Evolutionary conservation across 2,888 invertebrate species (phyloP).

Genomic region (Hemicrepidius hirtus): DNA sequence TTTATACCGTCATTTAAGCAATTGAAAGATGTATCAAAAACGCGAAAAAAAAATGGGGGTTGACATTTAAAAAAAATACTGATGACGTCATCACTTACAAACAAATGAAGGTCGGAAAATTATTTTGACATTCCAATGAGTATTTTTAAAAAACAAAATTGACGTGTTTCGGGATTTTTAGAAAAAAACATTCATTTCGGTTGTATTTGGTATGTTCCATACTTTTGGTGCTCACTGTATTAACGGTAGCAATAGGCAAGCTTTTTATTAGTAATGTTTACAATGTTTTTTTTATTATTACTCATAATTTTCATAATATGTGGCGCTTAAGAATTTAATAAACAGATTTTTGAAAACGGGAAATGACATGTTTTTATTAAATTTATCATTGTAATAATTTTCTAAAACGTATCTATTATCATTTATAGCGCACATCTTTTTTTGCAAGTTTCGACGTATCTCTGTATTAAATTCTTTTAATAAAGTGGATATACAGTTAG

Average conservation of each 20-base stretch:
- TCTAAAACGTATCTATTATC: not conserved
- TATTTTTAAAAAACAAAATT: no score
- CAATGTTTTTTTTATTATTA: not conserved
- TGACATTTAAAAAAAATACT: no score
- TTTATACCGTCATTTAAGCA: no score
- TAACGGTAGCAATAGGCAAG: not conserved
- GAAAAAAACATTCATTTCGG: no score
- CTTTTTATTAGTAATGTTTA: not conserved
- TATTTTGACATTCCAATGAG: no score
- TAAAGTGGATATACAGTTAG: conserved; percentile 1
- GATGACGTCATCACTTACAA: no score
- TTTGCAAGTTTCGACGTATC: not conserved
- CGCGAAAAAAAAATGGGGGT: no score
- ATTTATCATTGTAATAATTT: conserved; percentile 2
- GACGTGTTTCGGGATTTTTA: no score
- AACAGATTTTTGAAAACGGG: not conserved
- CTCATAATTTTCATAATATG: not conserved
- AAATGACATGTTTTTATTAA: conserved; percentile 1
- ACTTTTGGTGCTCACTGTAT: no score
- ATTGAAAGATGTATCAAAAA: no score
- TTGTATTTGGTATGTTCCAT: no score
- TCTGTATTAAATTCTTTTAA: not conserved
- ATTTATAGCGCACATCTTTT: not conserved
- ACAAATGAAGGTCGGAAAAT: no score
- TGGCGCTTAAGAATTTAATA: not conserved